A percentile compares a stretch with the other conserved stretches of the same genome.
Evolutionary conservation across 2,113 vertebrate genomes (phyloP).

Genomic region (Eudyptes chrysolophus): DNA sequence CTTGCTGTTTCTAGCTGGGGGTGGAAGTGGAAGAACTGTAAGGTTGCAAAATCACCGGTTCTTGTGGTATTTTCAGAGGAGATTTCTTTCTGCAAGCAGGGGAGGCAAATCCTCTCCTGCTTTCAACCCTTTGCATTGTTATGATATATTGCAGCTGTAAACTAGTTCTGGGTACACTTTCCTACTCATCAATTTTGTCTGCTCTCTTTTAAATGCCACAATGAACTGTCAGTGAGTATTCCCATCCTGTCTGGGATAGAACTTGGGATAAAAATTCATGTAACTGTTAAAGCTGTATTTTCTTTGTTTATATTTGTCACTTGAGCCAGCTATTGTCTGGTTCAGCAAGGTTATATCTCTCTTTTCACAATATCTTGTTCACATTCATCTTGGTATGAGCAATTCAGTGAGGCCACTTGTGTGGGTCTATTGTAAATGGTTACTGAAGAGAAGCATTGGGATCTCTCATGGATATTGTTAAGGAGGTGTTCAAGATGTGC

Average conservation of each 20-base stretch:
- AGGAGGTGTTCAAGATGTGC: neutral
- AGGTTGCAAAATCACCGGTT: neutral
- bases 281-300: neutral
- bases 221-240: conserved; percentile 1
- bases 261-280: neutral
- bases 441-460: neutral
- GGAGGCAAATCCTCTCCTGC: neutral
- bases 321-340: neutral
- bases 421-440: neutral
- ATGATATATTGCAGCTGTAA: conserved; percentile 22
- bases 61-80: neutral
- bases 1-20: neutral
- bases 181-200: conserved; percentile 1
- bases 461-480: neutral
- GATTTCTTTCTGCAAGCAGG: neutral
- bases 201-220: conserved; percentile 1
- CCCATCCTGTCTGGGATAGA: neutral
- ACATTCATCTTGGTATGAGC: neutral
- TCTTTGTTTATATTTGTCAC: conserved; percentile 1
- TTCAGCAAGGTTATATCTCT: neutral
- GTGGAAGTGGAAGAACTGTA: neutral
- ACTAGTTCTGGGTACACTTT: neutral
- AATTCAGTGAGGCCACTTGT: neutral
- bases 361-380: neutral
- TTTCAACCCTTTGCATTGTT: conserved; percentile 3